A percentile compares a stretch with the other conserved stretches of the same genome.
These are phyloP conservation scores for Epizoanthus scotinus DNA, from an alignment of 92 coral and sea anemone species.

Conservation along the genomic window DNA sequence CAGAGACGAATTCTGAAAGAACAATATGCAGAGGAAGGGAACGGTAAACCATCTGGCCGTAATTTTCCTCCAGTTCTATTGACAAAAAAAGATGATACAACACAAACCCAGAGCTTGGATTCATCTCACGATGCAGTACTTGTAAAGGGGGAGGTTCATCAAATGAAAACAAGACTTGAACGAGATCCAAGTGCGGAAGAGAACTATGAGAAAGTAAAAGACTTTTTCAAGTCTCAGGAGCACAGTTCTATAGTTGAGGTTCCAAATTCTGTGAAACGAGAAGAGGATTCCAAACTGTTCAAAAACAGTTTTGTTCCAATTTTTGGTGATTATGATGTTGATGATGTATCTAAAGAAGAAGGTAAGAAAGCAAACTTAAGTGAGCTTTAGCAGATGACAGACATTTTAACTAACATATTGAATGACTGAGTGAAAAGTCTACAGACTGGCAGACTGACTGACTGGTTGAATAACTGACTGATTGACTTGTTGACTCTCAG, in stretches of 20 bases:
- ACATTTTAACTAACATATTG: background rate
- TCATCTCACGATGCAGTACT: constrained; percentile 67
- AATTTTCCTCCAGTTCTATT: constrained; percentile 37
- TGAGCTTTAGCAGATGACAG: background rate
- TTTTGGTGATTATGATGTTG: constrained; percentile 50
- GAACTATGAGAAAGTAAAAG: constrained; percentile 87
- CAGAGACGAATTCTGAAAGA: background rate
- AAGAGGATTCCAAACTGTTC: constrained; percentile 66
- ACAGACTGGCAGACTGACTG: background rate
- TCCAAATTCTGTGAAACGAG: constrained; percentile 88
- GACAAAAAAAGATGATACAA: constrained; percentile 14
- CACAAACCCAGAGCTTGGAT: background rate
- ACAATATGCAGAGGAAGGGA: constrained; percentile 4
- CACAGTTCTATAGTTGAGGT: constrained; percentile 96
- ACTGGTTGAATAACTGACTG: background rate
- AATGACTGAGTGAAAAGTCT: background rate
- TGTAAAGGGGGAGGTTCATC: constrained; percentile 87
- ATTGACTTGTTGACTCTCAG: background rate
- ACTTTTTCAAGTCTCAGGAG: constrained; percentile 90
- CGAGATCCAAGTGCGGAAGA: constrained; percentile 83
- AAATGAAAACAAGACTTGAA: constrained; percentile 71
- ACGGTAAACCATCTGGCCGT: constrained; percentile 16
- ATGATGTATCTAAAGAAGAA: constrained; percentile 69
- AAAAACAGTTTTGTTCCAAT: constrained; percentile 76
- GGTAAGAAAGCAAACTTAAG: constrained; percentile 43